These are phyloP conservation scores for Nothocercus julius DNA, from an alignment of 2,113 vertebrate genomes.

Conservation along the genomic window DNA sequence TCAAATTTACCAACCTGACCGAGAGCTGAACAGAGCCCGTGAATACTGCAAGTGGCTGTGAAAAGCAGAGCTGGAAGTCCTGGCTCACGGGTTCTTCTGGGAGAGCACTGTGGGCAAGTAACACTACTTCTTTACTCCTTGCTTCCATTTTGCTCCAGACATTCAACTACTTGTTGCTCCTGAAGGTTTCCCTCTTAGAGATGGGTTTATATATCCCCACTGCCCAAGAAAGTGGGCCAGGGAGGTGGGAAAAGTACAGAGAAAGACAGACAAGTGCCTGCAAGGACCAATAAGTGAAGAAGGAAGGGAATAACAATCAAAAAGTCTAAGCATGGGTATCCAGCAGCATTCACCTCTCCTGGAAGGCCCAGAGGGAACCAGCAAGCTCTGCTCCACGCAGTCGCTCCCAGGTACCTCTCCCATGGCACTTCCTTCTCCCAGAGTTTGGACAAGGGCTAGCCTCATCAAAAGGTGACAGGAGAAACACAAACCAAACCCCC, in stretches of 20 bases:
- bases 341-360: neutral
- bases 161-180: neutral
- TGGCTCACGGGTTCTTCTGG: neutral
- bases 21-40: too few species aligned
- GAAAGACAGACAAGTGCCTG: neutral
- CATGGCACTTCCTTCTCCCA: neutral
- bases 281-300: neutral
- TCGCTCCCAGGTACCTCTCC: neutral
- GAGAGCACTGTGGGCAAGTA: neutral
- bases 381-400: neutral
- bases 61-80: fast-evolving
- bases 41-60: too few species aligned
- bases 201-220: neutral
- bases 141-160: neutral
- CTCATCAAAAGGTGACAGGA: neutral
- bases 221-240: neutral
- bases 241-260: neutral
- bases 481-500: neutral
- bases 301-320: neutral
- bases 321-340: fast-evolving
- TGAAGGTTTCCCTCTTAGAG: neutral
- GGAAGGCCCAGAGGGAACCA: neutral
- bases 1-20: too few species aligned
- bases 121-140: neutral
- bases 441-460: neutral